phyloP scores from a whole-genome alignment of 2,888 invertebrate genomes.

The Trachelus stipa region DNA sequence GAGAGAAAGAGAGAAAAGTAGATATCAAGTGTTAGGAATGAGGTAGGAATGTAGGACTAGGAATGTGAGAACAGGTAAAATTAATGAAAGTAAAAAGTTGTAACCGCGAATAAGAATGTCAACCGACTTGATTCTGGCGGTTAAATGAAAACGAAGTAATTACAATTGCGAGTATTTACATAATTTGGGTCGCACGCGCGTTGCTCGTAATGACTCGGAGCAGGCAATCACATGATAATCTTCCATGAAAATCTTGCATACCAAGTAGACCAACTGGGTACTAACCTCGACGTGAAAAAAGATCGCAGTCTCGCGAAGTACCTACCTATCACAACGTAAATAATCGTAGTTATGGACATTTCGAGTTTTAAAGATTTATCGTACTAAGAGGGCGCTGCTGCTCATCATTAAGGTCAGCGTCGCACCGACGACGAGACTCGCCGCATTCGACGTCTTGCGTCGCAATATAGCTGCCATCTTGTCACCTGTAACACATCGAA shows the following conservation, averaged over 20 bases:
- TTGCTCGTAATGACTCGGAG: slow-evolving; percentile 34
- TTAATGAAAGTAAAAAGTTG: neutral
- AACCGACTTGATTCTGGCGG: neutral
- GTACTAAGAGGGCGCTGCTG: slow-evolving; percentile 39
- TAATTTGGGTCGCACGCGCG: slow-evolving; percentile 39
- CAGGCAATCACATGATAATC: slow-evolving; percentile 38
- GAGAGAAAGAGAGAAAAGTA: neutral
- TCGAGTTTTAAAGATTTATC: slow-evolving; percentile 57
- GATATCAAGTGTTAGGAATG: neutral
- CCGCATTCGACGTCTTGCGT: slow-evolving; percentile 72
- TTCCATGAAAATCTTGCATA: slow-evolving; percentile 40
- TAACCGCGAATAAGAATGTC: neutral
- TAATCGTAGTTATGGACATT: slow-evolving; percentile 57
- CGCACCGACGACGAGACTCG: slow-evolving; percentile 48
- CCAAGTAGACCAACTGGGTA: slow-evolving; percentile 8
- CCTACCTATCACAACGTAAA: slow-evolving; percentile 59
- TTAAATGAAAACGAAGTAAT: slow-evolving; percentile 14
- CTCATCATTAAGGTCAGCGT: slow-evolving; percentile 24
- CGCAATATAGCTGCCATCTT: slow-evolving; percentile 91
- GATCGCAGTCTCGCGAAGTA: slow-evolving; percentile 38
- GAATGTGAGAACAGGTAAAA: neutral
- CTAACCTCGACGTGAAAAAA: slow-evolving; percentile 20
- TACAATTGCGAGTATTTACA: slow-evolving; percentile 39
- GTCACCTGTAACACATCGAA: slow-evolving; percentile 75
- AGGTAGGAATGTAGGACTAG: neutral